phyloP scores from a whole-genome alignment of 2,113 vertebrate species.

The Sinocyclocheilus maitianheensis region DNA sequence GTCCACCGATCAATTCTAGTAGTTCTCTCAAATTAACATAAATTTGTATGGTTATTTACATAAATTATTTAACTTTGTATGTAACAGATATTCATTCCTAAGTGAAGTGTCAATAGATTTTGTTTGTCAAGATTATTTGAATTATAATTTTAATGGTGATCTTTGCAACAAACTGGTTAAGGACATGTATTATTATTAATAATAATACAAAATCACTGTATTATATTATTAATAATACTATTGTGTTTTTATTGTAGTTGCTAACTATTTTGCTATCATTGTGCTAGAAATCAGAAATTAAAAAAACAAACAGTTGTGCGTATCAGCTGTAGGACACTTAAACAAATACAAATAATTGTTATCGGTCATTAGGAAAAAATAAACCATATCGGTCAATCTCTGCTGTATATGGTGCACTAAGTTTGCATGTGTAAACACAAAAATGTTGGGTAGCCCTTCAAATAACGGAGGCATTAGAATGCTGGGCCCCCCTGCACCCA shows the following conservation, averaged over 20 bases:
- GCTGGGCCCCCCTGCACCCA: constrained; percentile 70
- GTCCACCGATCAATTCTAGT: background rate
- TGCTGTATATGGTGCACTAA: constrained; percentile 9
- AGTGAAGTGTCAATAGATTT: background rate
- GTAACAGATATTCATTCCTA: background rate
- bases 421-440: constrained; percentile 18
- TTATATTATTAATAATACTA: too few relatives aligned
- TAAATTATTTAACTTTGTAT: background rate
- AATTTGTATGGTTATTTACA: background rate
- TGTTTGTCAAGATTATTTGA: background rate
- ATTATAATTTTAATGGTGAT: too few relatives aligned
- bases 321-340: background rate
- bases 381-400: background rate
- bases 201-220: background rate
- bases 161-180: background rate
- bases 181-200: background rate
- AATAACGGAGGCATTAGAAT: constrained; percentile 82
- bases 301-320: background rate
- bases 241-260: background rate
- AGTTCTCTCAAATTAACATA: background rate
- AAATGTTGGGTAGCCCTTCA: constrained; percentile 76
- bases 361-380: background rate
- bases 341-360: background rate
- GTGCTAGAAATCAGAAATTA: background rate
- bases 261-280: background rate